phyloP scores from a whole-genome alignment of 2,113 vertebrate genomes.

The Sminthopsis crassicaudata region DNA sequence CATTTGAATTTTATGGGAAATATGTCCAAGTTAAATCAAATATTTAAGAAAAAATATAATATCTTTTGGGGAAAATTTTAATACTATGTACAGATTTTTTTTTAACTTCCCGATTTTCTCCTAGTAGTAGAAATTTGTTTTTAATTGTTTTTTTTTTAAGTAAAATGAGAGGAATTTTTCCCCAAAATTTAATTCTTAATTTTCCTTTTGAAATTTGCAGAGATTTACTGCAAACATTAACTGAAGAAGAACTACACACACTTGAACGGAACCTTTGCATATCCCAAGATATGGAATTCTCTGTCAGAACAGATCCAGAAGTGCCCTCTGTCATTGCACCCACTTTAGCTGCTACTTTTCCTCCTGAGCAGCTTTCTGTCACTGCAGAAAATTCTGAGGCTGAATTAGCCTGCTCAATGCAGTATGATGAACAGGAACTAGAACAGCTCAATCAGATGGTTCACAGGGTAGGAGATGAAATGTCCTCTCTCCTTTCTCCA shows the following conservation, averaged over 20 bases:
- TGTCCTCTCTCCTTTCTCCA: conserved; percentile 96
- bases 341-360: conserved; percentile 71
- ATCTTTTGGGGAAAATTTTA: not conserved
- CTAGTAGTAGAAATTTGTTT: not conserved
- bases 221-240: conserved; percentile 95
- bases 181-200: not conserved
- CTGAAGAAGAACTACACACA: conserved; percentile 90
- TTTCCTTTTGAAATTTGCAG: conserved; percentile 76
- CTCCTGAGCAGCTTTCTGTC: conserved; percentile 75
- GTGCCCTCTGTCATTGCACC: conserved; percentile 78
- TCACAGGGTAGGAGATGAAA: conserved; percentile 93
- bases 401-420: conserved; percentile 98
- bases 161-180: not conserved
- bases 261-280: conserved; percentile 95
- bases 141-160: not conserved
- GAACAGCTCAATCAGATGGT: conserved; percentile 98
- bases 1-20: not conserved
- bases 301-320: conserved; percentile 77
- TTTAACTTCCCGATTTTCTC: not conserved
- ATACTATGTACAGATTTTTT: not conserved
- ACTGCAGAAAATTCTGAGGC: conserved; percentile 86
- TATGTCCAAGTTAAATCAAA: not conserved
- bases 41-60: not conserved
- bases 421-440: conserved; percentile 96
- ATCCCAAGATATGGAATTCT: conserved; percentile 92